phyloP scores from a whole-genome alignment of 1,140 invertebrate species.

The Drosophila tani region DNA sequence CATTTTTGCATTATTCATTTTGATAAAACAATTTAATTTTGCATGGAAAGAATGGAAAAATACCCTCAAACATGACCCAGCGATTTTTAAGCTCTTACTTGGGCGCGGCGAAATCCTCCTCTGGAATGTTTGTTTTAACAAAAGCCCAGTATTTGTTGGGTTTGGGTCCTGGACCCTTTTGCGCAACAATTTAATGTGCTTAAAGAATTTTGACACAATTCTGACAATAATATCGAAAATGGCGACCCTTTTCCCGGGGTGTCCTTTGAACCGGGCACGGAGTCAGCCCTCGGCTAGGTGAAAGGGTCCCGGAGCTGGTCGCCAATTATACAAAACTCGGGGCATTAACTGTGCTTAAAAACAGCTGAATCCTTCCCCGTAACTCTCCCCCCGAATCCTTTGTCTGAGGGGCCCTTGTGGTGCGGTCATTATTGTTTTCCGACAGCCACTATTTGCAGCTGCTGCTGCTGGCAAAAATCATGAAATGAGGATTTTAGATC shows the following conservation, averaged over 20 bases:
- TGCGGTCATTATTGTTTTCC: constrained; percentile 63
- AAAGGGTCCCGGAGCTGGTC: constrained; percentile 15
- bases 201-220: constrained; percentile 75
- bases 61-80: neutral
- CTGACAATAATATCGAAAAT: constrained; percentile 52
- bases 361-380: constrained; percentile 23
- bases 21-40: constrained; percentile 15
- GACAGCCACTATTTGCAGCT: constrained; percentile 66
- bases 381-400: constrained; percentile 1
- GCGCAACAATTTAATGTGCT: constrained; percentile 58
- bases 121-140: constrained; percentile 30
- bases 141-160: neutral
- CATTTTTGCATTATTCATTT: constrained; percentile 13
- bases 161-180: constrained; percentile 5
- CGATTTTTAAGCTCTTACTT: constrained; percentile 12
- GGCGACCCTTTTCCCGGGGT: constrained; percentile 51
- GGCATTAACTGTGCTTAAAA: constrained; percentile 65
- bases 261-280: constrained; percentile 34
- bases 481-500: constrained; percentile 22
- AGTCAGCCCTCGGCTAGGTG: constrained; percentile 17
- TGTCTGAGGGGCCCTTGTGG: constrained; percentile 28
- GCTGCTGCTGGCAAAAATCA: constrained; percentile 49
- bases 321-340: constrained; percentile 53
- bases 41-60: neutral
- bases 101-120: constrained; percentile 1